These are phyloP conservation scores for Indicator indicator DNA, from an alignment of 2,113 vertebrate species.

Conservation along the genomic window DNA sequence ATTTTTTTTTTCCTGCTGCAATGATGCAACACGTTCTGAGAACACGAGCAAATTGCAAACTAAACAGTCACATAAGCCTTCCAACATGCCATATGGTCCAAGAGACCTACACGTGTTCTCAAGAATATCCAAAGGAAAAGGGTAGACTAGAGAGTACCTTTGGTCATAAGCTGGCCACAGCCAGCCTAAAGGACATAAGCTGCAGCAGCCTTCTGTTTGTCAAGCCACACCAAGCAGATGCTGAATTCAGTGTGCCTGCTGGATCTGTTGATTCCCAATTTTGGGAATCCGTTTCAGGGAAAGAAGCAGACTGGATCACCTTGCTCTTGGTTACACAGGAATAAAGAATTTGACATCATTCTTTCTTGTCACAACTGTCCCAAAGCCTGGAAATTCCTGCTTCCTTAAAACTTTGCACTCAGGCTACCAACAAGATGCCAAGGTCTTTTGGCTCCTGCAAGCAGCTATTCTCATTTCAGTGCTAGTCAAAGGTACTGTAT, in stretches of 20 bases:
- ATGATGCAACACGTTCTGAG: neutral
- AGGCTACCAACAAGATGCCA: neutral
- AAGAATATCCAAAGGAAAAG: neutral
- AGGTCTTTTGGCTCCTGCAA: constrained; percentile 5
- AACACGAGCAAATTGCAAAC: neutral
- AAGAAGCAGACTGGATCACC: neutral
- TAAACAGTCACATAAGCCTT: neutral
- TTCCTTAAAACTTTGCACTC: constrained; percentile 23
- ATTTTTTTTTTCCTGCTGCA: neutral
- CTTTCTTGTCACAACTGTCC: neutral
- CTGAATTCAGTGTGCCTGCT: neutral
- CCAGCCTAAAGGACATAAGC: neutral
- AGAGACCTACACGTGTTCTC: neutral
- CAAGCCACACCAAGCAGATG: neutral
- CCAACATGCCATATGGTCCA: neutral
- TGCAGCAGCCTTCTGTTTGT: neutral
- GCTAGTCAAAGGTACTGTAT: neutral
- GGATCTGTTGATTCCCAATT: neutral
- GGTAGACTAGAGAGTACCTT: neutral
- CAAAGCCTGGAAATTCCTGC: constrained; percentile 25
- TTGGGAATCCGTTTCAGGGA: neutral
- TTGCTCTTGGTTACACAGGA: neutral
- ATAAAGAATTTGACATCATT: neutral
- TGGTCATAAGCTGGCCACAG: neutral
- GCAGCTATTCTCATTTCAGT: constrained; percentile 15